Base-by-base conservation (phyloP, 1,140 invertebrate species). In the Mizuhopecten yessoensis region DNA sequence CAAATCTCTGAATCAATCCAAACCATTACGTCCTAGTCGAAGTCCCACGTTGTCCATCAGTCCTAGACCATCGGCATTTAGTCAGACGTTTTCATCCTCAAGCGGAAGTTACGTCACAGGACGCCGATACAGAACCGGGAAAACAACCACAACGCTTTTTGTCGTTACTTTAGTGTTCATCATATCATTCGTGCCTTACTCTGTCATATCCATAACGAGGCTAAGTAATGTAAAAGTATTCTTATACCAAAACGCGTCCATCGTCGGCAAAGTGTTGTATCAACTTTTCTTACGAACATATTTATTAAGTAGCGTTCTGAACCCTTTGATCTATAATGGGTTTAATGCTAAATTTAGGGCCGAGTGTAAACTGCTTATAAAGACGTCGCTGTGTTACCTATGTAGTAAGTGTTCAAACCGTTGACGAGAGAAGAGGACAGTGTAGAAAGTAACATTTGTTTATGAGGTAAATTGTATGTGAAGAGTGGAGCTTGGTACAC, bases 181-280 rank as follows among this genome's bases (percentile, higher is more conserved):
- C 29, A 86, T 95, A 34, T 94, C 94, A n/a, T 95, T 94, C 49
- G 87, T 95, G 34, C 95, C 95, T 0, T 95, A 94, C 89, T 93
- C 94, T 33, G 91, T 93, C 10, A 94, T 95, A 75, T 75, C 57
- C n/a, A 75, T 75, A n/a, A 75, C 57, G 57, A 75, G 57, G n/a
- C 57, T 75, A 5, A 75, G 57, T 75, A 75, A 75, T 75, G n/a
- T 75, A 2, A 75, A 75, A n/a, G 57, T n/a, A 13, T 75, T 75
- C 11, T 75, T 75, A 5, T 75, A 75, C 23, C 23, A 75, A n/a
- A 75, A 75, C n/a, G 57, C 57, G 0, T 75, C 57, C n/a, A 75
- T 75, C 17, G 57, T 75, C 57, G 57, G 57, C 23, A 75, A 75
- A 75, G 57, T 75, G 23, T 75, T 75, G 1, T 75, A 75, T 75